These are phyloP conservation scores for Sipha maydis DNA, from an alignment of 2,888 invertebrate genomes.

Conservation along the genomic window DNA sequence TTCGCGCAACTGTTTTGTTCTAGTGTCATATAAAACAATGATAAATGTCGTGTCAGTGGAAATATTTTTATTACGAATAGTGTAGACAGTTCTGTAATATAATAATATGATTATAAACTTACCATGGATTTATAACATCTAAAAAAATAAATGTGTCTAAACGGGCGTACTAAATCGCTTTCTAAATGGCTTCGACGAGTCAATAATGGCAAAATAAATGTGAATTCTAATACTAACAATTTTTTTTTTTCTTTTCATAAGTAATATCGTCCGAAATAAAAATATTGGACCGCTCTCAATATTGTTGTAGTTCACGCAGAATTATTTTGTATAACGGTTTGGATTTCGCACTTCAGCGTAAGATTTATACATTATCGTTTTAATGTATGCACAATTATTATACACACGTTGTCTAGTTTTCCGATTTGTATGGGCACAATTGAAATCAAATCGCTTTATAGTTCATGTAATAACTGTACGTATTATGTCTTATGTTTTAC, in stretches of 20 bases:
- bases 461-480: no score
- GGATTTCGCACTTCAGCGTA: neutral
- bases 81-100: conserved; percentile 33
- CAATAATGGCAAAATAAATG: neutral
- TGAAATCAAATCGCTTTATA: no score
- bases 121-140: conserved; percentile 32
- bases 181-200: conserved; percentile 14
- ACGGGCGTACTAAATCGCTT: conserved; percentile 30
- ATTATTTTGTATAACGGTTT: neutral
- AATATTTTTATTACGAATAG: conserved; percentile 3
- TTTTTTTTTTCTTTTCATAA: neutral
- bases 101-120: conserved; percentile 23
- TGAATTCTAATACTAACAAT: neutral
- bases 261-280: neutral
- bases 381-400: neutral
- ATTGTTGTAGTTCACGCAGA: neutral
- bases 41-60: conserved; percentile 24
- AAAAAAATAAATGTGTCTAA: neutral
- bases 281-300: neutral
- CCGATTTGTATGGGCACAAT: no score
- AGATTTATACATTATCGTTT: neutral
- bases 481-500: no score
- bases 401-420: no score
- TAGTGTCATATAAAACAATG: neutral
- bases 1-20: neutral